Percentiles rank a stretch among this genome's conserved stretches.
Evolutionary conservation across 2,113 vertebrate species (phyloP).

Genomic region (Actenoides lindsayi): DNA sequence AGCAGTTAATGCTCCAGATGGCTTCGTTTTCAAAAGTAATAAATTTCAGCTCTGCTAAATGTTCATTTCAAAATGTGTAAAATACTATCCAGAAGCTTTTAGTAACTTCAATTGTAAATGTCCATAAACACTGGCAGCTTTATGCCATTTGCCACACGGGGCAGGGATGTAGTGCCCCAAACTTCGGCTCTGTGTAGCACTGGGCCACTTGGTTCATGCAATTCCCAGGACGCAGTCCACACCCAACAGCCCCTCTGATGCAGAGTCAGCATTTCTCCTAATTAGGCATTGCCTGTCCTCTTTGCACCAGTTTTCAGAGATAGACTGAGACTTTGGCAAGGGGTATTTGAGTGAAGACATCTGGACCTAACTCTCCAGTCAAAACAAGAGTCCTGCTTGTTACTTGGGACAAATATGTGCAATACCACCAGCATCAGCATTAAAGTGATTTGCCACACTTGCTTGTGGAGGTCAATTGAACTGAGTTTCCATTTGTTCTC

Average conservation of each 20-base stretch:
- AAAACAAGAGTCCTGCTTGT: neutral
- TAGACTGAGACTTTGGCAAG: neutral
- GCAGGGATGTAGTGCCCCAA: neutral
- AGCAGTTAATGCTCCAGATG: constrained; percentile 75
- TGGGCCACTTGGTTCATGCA: neutral
- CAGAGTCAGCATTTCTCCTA: neutral
- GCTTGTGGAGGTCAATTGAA: neutral
- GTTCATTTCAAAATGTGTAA: constrained; percentile 60
- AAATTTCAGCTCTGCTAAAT: constrained; percentile 67
- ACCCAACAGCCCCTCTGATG: neutral
- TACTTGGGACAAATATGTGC: neutral
- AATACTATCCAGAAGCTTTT: constrained; percentile 55
- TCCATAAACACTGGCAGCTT: neutral
- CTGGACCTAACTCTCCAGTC: neutral
- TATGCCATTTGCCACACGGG: neutral
- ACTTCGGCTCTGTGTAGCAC: neutral
- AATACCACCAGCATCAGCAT: neutral
- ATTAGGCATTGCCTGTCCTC: neutral
- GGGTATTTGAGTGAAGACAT: neutral
- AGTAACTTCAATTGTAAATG: constrained; percentile 3
- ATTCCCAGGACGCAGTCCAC: neutral
- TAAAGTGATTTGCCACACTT: neutral
- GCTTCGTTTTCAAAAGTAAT: constrained; percentile 75
- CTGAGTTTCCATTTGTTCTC: neutral
- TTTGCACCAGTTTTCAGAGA: neutral